Evolutionary conservation across 2,113 vertebrate species (phyloP), one percentile per base, ranked within the genome.

Genomic region (Monopterus albus): DNA sequence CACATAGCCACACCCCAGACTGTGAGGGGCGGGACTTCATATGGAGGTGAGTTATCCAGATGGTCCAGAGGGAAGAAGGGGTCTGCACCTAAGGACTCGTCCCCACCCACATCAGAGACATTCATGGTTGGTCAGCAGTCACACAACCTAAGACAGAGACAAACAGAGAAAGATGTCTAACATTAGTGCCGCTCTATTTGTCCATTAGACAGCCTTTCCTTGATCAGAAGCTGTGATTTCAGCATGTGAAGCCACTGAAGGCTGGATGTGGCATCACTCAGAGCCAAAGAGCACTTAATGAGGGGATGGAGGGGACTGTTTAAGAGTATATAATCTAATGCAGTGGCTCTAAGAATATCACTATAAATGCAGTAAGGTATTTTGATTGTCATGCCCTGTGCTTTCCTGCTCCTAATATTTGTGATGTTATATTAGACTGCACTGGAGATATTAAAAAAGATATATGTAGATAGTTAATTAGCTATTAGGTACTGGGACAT

Each of bases 1-100:
- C 96, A 98, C 58, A 98, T 91, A 9, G 91, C 92, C 3, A 98
- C 92, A 0, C 98, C 97, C 97, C 97, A 99, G 0, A 93, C 89
- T 4, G 94, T 93, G 84, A 95, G 80, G 31, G 88, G 75, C 0
- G 94, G 86, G 2, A 93, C 82, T 7, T 81, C 85, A 15, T 88
- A 92, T 0, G 35, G n/a, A 42, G 88, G 62, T 0, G 86, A 81
- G 50, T 91, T 83, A 17, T 88, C 92, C 61, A 56, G 29, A 18
- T 64, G 75, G 57, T 89, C 85, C 63, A 63, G 21, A 0, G 83
- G 59, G 59, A 93, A 78, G 80, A 94, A 82, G 18, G 81, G 78
- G 12, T 89, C 87, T 13, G 64, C 75, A 23, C 90, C 91, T 8
- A 91, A 91, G 50, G 90, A 90, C 74, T 93, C 91, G 12, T 91